Conservation (phyloP, 2,797 vertebrate genomes). For the Catamblyrhynchus diadema region DNA sequence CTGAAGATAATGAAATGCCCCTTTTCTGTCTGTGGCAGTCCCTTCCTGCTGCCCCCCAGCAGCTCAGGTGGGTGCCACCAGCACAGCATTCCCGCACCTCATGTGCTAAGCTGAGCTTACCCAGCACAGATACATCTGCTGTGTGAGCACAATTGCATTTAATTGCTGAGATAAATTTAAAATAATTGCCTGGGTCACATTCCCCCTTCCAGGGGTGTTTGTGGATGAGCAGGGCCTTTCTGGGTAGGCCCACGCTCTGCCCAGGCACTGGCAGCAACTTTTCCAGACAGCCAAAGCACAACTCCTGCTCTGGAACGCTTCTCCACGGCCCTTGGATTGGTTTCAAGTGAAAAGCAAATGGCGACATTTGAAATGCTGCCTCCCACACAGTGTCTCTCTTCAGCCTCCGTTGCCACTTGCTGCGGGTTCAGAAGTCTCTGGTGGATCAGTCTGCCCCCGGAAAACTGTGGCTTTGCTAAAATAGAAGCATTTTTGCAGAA, state of each 20-base stretch:
- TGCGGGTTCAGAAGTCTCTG: not conserved
- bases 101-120: not conserved
- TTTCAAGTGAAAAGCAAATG: not conserved
- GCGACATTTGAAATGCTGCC: not conserved
- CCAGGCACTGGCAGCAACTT: not conserved
- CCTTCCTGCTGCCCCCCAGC: not conserved
- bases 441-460: not conserved
- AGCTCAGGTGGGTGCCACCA: not conserved
- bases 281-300: not conserved
- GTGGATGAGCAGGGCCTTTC: not conserved
- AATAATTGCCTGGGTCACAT: not conserved
- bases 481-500: slow-evolving; percentile 31
- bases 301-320: not conserved
- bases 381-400: slow-evolving; percentile 7
- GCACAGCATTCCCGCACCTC: not conserved
- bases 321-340: not conserved
- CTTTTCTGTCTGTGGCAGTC: not conserved
- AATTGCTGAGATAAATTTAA: not conserved
- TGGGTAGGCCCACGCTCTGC: not conserved
- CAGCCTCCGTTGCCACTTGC: not conserved
- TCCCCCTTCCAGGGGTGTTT: not conserved
- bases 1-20: not conserved
- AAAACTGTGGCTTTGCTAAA: slow-evolving; percentile 3
- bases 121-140: not conserved
- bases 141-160: not conserved